Percentiles rank a stretch among this genome's conserved stretches.
These are phyloP conservation scores for Acheta domesticus DNA, from an alignment of 2,888 invertebrate genomes.

Conservation along the genomic window DNA sequence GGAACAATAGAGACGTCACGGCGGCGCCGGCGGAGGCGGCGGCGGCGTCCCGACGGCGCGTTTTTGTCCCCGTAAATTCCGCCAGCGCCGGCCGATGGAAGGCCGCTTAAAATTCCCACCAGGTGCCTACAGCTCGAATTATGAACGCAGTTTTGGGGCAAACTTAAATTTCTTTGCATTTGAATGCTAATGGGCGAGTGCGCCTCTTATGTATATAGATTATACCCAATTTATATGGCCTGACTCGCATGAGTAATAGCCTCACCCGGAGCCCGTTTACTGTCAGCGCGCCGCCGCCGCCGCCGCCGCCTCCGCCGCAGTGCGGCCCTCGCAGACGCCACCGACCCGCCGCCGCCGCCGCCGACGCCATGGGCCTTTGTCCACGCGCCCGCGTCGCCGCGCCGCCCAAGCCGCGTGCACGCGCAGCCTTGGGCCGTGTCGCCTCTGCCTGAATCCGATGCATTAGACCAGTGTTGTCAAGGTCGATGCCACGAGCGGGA, in stretches of 20 bases:
- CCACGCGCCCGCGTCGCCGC: no score
- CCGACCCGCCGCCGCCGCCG: not conserved
- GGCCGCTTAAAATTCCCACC: conserved; percentile 9
- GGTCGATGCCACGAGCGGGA: no score
- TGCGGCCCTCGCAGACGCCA: no score
- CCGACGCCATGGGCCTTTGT: no score
- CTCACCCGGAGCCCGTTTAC: not conserved
- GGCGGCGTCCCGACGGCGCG: not conserved
- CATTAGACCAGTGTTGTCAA: no score
- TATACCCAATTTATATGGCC: conserved; percentile 9
- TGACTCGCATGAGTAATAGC: conserved; percentile 2
- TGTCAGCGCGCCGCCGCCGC: not conserved
- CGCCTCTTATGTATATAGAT: conserved; percentile 9
- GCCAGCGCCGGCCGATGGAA: not conserved
- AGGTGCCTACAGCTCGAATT: conserved; percentile 9
- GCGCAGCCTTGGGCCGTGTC: no score
- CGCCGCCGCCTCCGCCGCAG: not conserved
- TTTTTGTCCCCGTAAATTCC: conserved; percentile 7
- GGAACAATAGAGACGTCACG: not conserved
- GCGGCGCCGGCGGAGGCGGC: not conserved
- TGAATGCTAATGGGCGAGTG: conserved; percentile 1
- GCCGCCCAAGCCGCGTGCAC: no score
- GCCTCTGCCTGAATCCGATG: no score
- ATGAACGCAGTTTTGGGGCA: conserved; percentile 7
- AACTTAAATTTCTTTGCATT: conserved; percentile 3